Evolutionary conservation across 2,113 vertebrate species (phyloP).

Genomic region (Cranoglanis bouderius): DNA sequence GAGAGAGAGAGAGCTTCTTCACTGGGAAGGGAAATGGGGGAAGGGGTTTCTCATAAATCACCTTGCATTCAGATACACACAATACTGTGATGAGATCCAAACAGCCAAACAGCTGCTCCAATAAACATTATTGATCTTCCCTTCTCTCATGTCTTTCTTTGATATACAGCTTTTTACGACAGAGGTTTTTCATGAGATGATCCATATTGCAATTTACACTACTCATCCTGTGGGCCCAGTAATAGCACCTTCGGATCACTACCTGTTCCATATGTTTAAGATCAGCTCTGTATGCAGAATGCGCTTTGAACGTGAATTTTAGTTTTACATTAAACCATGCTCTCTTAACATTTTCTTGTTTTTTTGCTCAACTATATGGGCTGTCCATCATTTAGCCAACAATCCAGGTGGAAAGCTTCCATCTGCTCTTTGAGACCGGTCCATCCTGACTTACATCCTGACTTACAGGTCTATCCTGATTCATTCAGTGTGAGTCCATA

Average conservation of each 20-base stretch:
- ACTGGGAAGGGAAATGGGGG: slow-evolving; percentile 24
- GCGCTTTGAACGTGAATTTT: neutral
- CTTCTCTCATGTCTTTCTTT: slow-evolving; percentile 18
- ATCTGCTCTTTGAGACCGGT: slow-evolving; percentile 20
- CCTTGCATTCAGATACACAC: slow-evolving; percentile 49
- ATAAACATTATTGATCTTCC: slow-evolving; percentile 69
- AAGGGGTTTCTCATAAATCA: slow-evolving; percentile 36
- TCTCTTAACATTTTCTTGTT: neutral
- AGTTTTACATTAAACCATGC: slow-evolving; percentile 7
- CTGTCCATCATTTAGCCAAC: slow-evolving; percentile 35
- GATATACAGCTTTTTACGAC: slow-evolving; percentile 38
- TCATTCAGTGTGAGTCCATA: neutral
- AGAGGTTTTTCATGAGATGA: slow-evolving; percentile 17
- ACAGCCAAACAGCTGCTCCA: slow-evolving; percentile 66
- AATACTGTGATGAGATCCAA: slow-evolving; percentile 59
- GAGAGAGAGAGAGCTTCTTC: neutral
- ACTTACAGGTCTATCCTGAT: too few relatives aligned
- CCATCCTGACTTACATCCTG: too few relatives aligned
- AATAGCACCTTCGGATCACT: neutral
- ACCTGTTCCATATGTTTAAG: neutral
- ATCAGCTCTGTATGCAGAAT: neutral
- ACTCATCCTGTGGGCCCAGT: neutral
- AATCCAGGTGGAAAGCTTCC: slow-evolving; percentile 45
- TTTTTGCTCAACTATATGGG: neutral
- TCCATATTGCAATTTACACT: slow-evolving; percentile 52